phyloP scores from a whole-genome alignment of 1,140 invertebrate genomes.

The Magallana angulata region DNA sequence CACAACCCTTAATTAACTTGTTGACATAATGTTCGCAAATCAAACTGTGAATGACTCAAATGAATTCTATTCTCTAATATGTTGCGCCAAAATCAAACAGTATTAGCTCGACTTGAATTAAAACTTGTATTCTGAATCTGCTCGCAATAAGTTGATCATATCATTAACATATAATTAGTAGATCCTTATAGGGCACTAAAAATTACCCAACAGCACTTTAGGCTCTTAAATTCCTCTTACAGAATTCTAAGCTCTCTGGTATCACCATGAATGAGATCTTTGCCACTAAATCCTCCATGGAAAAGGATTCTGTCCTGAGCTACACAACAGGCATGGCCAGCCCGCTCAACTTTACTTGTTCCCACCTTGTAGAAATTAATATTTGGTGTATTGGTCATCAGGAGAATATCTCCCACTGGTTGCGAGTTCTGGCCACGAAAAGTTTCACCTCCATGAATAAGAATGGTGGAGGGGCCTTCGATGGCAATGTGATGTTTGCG shows the following conservation, averaged over 20 bases:
- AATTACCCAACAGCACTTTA: too few species aligned
- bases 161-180: too few species aligned
- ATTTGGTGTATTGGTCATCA: slow-evolving; percentile 63
- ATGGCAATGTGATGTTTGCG: slow-evolving; percentile 70
- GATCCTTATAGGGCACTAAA: too few species aligned
- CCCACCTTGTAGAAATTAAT: slow-evolving; percentile 68
- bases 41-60: too few species aligned
- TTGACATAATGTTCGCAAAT: too few species aligned
- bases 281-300: slow-evolving; percentile 71
- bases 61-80: too few species aligned
- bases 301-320: slow-evolving; percentile 65
- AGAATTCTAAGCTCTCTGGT: slow-evolving; percentile 59
- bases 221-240: not conserved
- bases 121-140: too few species aligned
- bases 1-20: too few species aligned
- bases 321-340: slow-evolving; percentile 70
- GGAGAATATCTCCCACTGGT: slow-evolving; percentile 74
- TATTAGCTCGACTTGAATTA: too few species aligned
- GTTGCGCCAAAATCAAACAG: too few species aligned
- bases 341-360: slow-evolving; percentile 60
- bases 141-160: too few species aligned
- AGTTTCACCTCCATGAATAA: slow-evolving; percentile 77
- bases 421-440: slow-evolving; percentile 70
- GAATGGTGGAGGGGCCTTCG: slow-evolving; percentile 57
- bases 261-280: slow-evolving; percentile 60